These are phyloP conservation scores for Gryllus bimaculatus DNA, from an alignment of 1,140 invertebrate genomes.

Conservation along the genomic window DNA sequence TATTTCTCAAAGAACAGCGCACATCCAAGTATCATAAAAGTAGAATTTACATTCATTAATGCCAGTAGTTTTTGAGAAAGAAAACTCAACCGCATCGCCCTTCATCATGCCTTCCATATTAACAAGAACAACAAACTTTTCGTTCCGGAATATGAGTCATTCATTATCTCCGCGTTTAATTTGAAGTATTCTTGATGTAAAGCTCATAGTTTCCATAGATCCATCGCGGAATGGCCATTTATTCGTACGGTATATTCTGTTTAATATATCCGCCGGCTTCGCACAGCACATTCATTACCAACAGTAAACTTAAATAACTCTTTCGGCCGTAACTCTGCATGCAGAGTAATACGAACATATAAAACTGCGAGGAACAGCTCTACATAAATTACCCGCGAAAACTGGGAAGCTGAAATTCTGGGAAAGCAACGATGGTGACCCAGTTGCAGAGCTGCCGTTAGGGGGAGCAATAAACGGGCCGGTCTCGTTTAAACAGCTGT, in stretches of 20 bases:
- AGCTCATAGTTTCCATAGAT: not conserved
- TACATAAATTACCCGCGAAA: not conserved
- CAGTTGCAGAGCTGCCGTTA: not conserved
- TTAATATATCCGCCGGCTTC: not conserved
- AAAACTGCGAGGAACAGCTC: not conserved
- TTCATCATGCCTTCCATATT: not conserved
- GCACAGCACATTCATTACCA: not conserved
- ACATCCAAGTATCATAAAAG: not conserved
- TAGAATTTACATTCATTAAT: not conserved
- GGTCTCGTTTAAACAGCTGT: not conserved
- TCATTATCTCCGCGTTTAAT: not conserved
- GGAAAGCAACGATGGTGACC: not conserved
- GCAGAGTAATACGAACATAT: not conserved
- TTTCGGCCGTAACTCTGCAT: not conserved
- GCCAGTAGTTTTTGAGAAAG: not conserved
- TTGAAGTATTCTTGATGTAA: constrained; percentile 2
- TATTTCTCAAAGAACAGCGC: not conserved
- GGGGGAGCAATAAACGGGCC: not conserved
- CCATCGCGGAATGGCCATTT: not conserved
- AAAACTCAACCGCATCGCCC: not conserved
- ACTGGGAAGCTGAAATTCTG: constrained; percentile 3
- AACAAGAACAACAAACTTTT: not conserved
- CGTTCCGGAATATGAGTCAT: not conserved
- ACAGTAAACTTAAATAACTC: constrained; percentile 1
- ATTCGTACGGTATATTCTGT: not conserved